phyloP scores from a whole-genome alignment of 2,888 invertebrate genomes.

The Cosmorhoe ocellata region DNA sequence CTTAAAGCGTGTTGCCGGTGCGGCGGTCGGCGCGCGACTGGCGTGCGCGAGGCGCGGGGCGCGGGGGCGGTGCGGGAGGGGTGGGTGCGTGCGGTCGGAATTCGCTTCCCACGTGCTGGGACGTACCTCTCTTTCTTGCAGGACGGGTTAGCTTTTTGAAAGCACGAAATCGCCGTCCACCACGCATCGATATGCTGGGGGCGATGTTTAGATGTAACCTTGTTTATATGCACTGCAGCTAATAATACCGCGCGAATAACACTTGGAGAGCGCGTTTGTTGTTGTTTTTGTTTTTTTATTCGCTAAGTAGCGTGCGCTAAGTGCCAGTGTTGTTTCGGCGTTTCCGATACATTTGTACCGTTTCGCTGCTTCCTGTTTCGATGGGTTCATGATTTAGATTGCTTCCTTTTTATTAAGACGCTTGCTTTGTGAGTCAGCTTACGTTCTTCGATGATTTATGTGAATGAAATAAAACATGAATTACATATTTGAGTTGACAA shows the following conservation, averaged over 20 bases:
- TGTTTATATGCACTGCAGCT: slow-evolving; percentile 78
- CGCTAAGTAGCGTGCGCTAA: slow-evolving; percentile 57
- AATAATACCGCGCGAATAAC: slow-evolving; percentile 75
- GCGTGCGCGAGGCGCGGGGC: slow-evolving; percentile 63
- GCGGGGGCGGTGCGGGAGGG: slow-evolving; percentile 46
- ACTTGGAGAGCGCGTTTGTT: slow-evolving; percentile 63
- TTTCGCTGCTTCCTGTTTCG: slow-evolving; percentile 51
- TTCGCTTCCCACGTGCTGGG: slow-evolving; percentile 79
- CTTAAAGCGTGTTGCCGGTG: slow-evolving; percentile 57
- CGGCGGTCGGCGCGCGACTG: slow-evolving; percentile 81
- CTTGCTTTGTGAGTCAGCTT: slow-evolving; percentile 29
- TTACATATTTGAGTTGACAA: slow-evolving; percentile 8
- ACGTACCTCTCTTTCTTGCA: slow-evolving; percentile 73
- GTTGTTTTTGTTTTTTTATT: slow-evolving; percentile 55
- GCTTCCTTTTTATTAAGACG: slow-evolving; percentile 31
- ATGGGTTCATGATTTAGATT: slow-evolving; percentile 38
- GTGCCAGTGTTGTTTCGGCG: slow-evolving; percentile 59
- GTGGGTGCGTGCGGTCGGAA: slow-evolving; percentile 81
- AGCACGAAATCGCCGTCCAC: slow-evolving; percentile 62
- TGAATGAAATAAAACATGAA: slow-evolving; percentile 8
- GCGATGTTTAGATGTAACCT: slow-evolving; percentile 73
- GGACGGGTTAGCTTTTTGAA: slow-evolving; percentile 81
- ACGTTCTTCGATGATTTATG: slow-evolving; percentile 9
- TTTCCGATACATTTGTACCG: slow-evolving; percentile 58
- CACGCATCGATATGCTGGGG: slow-evolving; percentile 76